These are phyloP conservation scores for Osmerus mordax DNA, from an alignment of 2,113 vertebrate species.

Conservation along the genomic window DNA sequence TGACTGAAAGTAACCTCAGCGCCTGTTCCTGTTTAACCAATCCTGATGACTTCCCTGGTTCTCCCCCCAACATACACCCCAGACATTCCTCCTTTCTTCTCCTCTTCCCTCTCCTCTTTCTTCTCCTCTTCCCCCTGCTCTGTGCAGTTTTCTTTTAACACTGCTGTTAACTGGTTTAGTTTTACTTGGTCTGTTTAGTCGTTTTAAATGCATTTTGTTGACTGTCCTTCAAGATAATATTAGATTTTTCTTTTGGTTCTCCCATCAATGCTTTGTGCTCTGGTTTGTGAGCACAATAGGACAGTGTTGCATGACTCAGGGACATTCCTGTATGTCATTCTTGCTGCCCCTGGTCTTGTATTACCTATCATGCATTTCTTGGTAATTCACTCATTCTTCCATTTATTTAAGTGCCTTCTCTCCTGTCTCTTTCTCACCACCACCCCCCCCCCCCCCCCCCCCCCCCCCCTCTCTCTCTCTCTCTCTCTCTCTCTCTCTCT, in stretches of 20 bases:
- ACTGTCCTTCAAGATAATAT: neutral
- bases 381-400: neutral
- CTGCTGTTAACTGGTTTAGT: neutral
- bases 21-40: conserved; percentile 52
- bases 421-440: too few relatives aligned
- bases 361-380: neutral
- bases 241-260: neutral
- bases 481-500: neutral
- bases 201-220: neutral
- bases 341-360: neutral
- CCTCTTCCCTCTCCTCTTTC: conserved; percentile 40
- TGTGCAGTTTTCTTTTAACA: neutral
- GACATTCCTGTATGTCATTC: neutral
- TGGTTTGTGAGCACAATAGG: neutral
- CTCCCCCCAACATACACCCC: conserved; percentile 12
- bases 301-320: neutral
- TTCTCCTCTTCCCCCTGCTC: neutral
- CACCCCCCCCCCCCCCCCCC: neutral
- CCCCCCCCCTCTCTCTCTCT: neutral
- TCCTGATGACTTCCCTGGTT: conserved; percentile 53
- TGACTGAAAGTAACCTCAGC: conserved; percentile 61
- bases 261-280: neutral
- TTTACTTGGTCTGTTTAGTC: neutral
- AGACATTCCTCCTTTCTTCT: conserved; percentile 36
- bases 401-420: too few relatives aligned